phyloP scores from a whole-genome alignment of 2,888 invertebrate genomes.

The Drosophila fulvimacula region DNA sequence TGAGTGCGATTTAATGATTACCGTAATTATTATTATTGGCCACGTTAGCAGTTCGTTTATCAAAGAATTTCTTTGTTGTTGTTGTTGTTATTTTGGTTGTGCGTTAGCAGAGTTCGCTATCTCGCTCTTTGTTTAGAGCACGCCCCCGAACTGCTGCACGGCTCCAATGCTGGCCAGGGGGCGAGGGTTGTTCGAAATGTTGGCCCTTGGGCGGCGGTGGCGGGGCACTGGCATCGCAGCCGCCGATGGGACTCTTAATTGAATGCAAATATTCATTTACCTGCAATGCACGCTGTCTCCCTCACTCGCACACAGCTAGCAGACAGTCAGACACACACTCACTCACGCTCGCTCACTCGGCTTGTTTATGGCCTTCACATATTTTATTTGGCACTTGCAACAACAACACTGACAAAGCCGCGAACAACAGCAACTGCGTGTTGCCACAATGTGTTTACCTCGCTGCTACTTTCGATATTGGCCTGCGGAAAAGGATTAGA shows the following conservation, averaged over 20 bases:
- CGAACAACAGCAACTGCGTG: constrained; percentile 23
- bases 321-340: not conserved
- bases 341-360: constrained; percentile 2
- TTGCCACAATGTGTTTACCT: constrained; percentile 26
- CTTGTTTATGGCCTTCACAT: constrained; percentile 42
- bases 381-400: constrained; percentile 40
- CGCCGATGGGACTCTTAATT: constrained; percentile 64
- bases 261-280: constrained; percentile 68
- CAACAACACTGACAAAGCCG: constrained; percentile 29
- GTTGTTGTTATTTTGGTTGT: constrained; percentile 33
- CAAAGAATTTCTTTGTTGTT: constrained; percentile 18
- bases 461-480: constrained; percentile 20
- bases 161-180: constrained; percentile 23
- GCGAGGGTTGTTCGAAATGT: constrained; percentile 25
- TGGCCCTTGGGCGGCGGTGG: constrained; percentile 52
- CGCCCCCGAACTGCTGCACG: constrained; percentile 30
- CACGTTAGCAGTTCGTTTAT: constrained; percentile 67
- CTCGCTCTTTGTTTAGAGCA: constrained; percentile 9
- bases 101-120: constrained; percentile 40
- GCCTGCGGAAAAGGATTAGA: constrained; percentile 29
- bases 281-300: constrained; percentile 26
- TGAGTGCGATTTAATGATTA: constrained; percentile 35
- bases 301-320: constrained; percentile 1
- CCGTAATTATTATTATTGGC: constrained; percentile 66
- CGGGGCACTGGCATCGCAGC: constrained; percentile 59